Conservation (phyloP, 2,888 invertebrate genomes). For the Neocrepidodera transversa region DNA sequence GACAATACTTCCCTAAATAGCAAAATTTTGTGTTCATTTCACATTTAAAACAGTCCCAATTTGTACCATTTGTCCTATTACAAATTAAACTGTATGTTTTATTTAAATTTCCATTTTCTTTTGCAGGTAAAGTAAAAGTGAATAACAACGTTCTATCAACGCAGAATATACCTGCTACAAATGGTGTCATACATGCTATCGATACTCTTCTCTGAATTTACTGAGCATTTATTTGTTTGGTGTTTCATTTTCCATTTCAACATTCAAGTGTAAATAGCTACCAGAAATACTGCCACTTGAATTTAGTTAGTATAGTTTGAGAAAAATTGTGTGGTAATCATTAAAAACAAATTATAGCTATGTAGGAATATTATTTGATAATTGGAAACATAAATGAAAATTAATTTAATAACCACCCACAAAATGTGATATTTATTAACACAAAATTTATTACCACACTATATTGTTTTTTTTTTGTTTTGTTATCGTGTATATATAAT, state of each 20-base stretch:
- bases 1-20: too few species aligned
- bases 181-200: slow-evolving; percentile 86
- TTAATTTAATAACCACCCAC: too few species aligned
- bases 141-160: slow-evolving; percentile 83
- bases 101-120: slow-evolving; percentile 17
- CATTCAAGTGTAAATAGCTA: not conserved
- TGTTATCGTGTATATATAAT: slow-evolving; percentile 7
- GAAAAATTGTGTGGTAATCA: too few species aligned
- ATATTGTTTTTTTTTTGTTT: not conserved
- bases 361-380: too few species aligned
- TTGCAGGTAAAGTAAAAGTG: slow-evolving; percentile 81
- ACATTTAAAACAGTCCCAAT: too few species aligned
- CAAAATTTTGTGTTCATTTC: too few species aligned
- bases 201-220: slow-evolving; percentile 69
- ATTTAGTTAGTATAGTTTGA: too few species aligned
- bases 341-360: too few species aligned
- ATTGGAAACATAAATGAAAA: too few species aligned
- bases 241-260: not conserved
- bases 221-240: slow-evolving; percentile 11
- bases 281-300: not conserved
- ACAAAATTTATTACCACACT: slow-evolving; percentile 12
- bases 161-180: slow-evolving; percentile 86
- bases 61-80: too few species aligned
- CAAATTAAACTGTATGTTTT: too few species aligned
- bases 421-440: too few species aligned